Evolutionary conservation across 30 jellyfish, hydroid and myxozoan species (phyloP), one percentile per base, ranked within the genome.

Genomic region (Turritopsis dohrnii): DNA sequence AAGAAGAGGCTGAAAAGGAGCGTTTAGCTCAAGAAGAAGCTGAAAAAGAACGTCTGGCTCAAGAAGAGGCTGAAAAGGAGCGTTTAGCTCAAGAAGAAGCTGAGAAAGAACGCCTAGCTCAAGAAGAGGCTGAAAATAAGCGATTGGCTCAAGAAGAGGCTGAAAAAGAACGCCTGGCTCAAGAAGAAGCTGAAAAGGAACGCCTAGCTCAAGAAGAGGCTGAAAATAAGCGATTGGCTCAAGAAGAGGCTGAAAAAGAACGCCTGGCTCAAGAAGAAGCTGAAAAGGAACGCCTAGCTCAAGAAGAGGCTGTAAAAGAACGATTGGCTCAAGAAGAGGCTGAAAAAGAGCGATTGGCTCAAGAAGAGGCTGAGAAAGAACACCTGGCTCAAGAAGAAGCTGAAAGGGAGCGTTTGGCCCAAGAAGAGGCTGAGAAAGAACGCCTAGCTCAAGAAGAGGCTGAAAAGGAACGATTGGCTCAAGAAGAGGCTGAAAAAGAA

Each of bases 141-240:
- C 69, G 73, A 23, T 26, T 82, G 27, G 89, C 89, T 21, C 71
- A 17, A 66, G 89, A 82, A 82, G 89, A 82, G 53, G 71, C 85
- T 13, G 85, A 82, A 1, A 82, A 21, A 52, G 31, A 28, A 54
- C 30, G 89, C 25, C 0, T 25, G 27, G 86, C 84, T 41, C 71
- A 66, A 25, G 89, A 82, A 82, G 85, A 65, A 29, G 89, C 89
- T 25, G 89, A 82, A 1, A 82, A 29, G 16, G 74, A 65, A 18
- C 27, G 27, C 7, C 0, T 82, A 16, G 84, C 86, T 41, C 71
- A 0, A 66, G 85, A 60, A 65, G 89, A 65, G 29, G 74, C 72
- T 26, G 89, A 82, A 71, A 82, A 71, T 13, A 74, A 28, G 53
- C 52, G 84, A 21, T 0, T 65, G 27, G 89, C 89, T 21, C 72